phyloP scores from a whole-genome alignment of 2,888 invertebrate species.

The Laothoe populi region DNA sequence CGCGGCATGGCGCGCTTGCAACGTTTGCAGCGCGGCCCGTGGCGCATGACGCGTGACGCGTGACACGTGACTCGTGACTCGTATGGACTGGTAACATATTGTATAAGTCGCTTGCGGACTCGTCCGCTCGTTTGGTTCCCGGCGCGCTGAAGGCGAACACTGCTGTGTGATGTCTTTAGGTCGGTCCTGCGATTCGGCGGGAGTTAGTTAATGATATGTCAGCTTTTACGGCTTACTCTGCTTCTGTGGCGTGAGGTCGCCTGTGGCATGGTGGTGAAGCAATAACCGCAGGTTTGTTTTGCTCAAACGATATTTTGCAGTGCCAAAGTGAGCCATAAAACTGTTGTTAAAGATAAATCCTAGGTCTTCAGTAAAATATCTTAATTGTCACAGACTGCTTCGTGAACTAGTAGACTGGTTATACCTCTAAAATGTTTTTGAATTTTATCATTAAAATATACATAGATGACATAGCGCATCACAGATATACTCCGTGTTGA shows the following conservation, averaged over 20 bases:
- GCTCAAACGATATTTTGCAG: conserved; percentile 77
- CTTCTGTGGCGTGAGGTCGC: conserved; percentile 64
- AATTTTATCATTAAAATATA: conserved; percentile 64
- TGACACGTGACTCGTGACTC: conserved; percentile 44
- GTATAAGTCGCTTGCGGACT: conserved; percentile 58
- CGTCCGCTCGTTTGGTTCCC: conserved; percentile 18
- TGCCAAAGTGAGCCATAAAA: conserved; percentile 83
- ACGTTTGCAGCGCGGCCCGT: neutral
- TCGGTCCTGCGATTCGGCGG: conserved; percentile 19
- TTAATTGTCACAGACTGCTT: conserved; percentile 80
- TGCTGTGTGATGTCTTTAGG: neutral
- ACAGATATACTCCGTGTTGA: conserved; percentile 67
- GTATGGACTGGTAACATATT: conserved; percentile 61
- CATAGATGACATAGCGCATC: conserved; percentile 68
- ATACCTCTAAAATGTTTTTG: conserved; percentile 75
- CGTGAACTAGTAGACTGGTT: conserved; percentile 81
- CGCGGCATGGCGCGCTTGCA: conserved; percentile 50
- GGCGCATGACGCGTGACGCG: too few species aligned
- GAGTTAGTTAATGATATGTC: conserved; percentile 44
- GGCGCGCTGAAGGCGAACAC: neutral
- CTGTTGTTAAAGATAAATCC: conserved; percentile 67
- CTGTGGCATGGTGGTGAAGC: conserved; percentile 42
- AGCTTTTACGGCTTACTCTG: conserved; percentile 83
- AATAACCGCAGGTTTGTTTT: conserved; percentile 67
- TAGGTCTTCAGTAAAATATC: conserved; percentile 78